Conservation (phyloP, 2,797 vertebrate genomes). For the Hemibagrus guttatus region DNA sequence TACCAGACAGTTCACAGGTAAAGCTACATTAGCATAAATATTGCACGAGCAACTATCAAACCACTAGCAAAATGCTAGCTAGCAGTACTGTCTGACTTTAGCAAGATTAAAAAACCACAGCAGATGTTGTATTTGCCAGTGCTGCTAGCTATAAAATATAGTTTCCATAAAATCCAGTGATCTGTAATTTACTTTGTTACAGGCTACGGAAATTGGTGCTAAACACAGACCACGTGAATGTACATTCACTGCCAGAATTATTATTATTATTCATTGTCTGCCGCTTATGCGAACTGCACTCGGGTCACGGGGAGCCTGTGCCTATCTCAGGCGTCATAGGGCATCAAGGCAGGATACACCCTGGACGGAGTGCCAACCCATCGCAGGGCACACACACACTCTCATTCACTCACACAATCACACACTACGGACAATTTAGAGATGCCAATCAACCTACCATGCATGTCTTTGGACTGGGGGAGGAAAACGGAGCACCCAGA, state of each 20-base stretch:
- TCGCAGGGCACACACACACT: no score
- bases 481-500: no score
- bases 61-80: not conserved
- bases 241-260: not conserved
- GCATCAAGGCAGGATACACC: no score
- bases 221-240: not conserved
- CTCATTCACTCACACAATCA: no score
- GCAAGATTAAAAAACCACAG: not conserved
- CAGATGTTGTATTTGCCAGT: not conserved
- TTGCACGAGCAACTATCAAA: not conserved
- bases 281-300: no score
- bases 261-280: no score
- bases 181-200: not conserved
- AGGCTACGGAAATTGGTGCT: not conserved
- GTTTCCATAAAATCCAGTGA: not conserved
- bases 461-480: no score
- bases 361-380: no score
- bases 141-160: not conserved
- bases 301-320: no score
- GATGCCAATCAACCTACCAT: no score
- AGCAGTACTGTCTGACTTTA: not conserved
- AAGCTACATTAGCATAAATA: not conserved
- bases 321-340: no score
- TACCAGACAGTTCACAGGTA: not conserved
- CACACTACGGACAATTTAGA: no score